A percentile compares a stretch with the other conserved stretches of the same genome.
These are phyloP conservation scores for Telenomus remus DNA, from an alignment of 1,140 invertebrate species.

Conservation along the genomic window DNA sequence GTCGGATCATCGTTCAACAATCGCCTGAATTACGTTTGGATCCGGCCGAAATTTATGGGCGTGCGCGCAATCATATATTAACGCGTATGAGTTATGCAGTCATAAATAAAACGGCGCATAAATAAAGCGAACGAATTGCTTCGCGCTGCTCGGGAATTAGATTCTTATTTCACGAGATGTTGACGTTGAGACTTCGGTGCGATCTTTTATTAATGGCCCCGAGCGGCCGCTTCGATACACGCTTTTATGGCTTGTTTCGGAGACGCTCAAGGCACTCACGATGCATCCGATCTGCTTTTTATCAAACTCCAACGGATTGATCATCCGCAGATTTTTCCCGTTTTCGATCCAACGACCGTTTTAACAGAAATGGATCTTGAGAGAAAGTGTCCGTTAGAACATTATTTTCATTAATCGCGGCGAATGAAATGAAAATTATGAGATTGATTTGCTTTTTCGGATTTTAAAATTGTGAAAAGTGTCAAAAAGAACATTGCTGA, in stretches of 20 bases:
- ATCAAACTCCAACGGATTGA: neutral
- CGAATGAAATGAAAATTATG: too few relatives aligned
- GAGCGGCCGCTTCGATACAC: conserved; percentile 16
- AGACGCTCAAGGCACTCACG: conserved; percentile 16
- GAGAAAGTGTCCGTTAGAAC: too few relatives aligned
- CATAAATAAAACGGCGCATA: conserved; percentile 28
- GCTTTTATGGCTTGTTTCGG: conserved; percentile 14
- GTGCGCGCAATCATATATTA: conserved; percentile 40
- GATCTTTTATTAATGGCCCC: conserved; percentile 38
- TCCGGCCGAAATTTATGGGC: conserved; percentile 29
- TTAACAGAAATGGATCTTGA: too few relatives aligned
- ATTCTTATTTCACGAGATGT: conserved; percentile 26
- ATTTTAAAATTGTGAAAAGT: too few relatives aligned
- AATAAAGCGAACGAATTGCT: too few relatives aligned
- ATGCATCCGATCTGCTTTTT: neutral
- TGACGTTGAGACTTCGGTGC: conserved; percentile 23
- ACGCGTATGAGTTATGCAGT: conserved; percentile 36
- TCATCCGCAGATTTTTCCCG: neutral
- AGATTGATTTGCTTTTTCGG: too few relatives aligned
- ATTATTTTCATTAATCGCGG: too few relatives aligned
- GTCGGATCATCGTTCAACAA: conserved; percentile 7
- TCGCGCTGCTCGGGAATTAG: conserved; percentile 7
- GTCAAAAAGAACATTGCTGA: too few relatives aligned
- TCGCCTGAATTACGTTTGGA: conserved; percentile 26
- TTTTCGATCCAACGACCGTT: neutral